Evolutionary conservation across 2,888 invertebrate species (phyloP).

Genomic region (Acrobeloides nanus): DNA sequence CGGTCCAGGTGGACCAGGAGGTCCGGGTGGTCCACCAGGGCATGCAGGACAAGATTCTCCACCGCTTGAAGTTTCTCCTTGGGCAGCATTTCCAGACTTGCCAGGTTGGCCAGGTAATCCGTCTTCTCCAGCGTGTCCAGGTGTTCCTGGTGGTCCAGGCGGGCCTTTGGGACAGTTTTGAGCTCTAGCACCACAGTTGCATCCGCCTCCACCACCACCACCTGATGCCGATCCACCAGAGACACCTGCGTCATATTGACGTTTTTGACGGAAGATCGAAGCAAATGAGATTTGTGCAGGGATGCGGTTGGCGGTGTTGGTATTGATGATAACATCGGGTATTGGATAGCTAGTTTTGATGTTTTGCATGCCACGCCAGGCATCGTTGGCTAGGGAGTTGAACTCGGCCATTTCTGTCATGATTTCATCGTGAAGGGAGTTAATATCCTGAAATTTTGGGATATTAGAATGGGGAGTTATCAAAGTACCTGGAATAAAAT

Average conservation of each 20-base stretch:
- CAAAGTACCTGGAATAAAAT: too few relatives aligned
- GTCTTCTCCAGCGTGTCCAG: not conserved
- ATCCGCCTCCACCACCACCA: constrained; percentile 5
- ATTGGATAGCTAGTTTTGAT: too few relatives aligned
- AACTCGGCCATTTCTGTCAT: constrained; percentile 5
- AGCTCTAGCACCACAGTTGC: constrained; percentile 6
- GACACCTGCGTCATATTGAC: constrained; percentile 10
- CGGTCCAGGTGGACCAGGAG: constrained; percentile 17
- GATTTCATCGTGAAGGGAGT: constrained; percentile 1
- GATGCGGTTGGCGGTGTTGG: too few relatives aligned
- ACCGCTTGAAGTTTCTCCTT: not conserved
- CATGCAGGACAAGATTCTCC: too few relatives aligned
- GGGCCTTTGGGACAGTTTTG: constrained; percentile 16
- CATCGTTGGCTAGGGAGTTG: constrained; percentile 2
- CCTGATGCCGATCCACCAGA: constrained; percentile 3
- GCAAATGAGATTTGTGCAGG: too few relatives aligned
- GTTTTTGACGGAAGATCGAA: constrained; percentile 9
- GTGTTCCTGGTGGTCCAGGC: constrained; percentile 18
- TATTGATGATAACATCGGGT: too few relatives aligned
- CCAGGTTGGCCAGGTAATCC: not conserved
- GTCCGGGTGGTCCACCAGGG: too few relatives aligned
- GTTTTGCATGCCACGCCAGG: constrained; percentile 1
- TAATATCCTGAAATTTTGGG: not conserved
- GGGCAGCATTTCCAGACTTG: constrained; percentile 5
- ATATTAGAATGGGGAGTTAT: too few relatives aligned